Evolutionary conservation across 2,888 invertebrate genomes (phyloP).

Genomic region (Chloroclysta siterata): DNA sequence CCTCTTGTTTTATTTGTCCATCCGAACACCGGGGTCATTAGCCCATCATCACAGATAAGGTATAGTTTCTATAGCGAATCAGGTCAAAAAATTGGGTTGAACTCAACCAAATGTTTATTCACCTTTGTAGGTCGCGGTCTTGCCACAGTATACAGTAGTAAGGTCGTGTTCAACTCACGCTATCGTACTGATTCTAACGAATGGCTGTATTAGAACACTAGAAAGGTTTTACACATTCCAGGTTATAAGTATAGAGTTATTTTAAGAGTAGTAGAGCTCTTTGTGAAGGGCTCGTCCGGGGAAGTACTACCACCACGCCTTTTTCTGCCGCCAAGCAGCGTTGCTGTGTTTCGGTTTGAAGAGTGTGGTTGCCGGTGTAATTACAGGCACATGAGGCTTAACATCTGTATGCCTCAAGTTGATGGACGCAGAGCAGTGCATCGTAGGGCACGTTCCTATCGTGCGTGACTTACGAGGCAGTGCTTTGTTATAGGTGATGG

Average conservation of each 20-base stretch:
- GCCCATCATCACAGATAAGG: conserved; percentile 50
- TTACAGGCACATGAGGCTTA: too few relatives aligned
- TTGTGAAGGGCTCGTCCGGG: too few relatives aligned
- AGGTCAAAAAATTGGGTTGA: conserved; percentile 80
- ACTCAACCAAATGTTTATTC: conserved; percentile 71
- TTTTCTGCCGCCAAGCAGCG: too few relatives aligned
- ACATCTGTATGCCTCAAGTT: too few relatives aligned
- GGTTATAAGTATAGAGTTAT: background rate
- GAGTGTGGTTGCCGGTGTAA: too few relatives aligned
- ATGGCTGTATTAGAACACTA: conserved; percentile 18
- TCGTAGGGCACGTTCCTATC: too few relatives aligned
- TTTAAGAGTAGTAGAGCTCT: too few relatives aligned
- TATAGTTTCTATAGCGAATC: conserved; percentile 68
- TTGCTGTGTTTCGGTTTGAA: too few relatives aligned
- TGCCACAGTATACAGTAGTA: conserved; percentile 4
- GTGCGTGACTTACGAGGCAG: too few relatives aligned
- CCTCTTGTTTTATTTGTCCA: conserved; percentile 70
- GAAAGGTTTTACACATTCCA: background rate
- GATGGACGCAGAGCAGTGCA: too few relatives aligned
- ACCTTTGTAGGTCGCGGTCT: conserved; percentile 76
- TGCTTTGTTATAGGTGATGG: too few relatives aligned
- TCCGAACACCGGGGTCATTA: conserved; percentile 71
- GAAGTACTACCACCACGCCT: too few relatives aligned
- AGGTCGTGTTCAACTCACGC: conserved; percentile 14
- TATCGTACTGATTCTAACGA: conserved; percentile 18